Evolutionary conservation across 2,888 invertebrate genomes (phyloP).

Genomic region (Agrilus biguttatus): DNA sequence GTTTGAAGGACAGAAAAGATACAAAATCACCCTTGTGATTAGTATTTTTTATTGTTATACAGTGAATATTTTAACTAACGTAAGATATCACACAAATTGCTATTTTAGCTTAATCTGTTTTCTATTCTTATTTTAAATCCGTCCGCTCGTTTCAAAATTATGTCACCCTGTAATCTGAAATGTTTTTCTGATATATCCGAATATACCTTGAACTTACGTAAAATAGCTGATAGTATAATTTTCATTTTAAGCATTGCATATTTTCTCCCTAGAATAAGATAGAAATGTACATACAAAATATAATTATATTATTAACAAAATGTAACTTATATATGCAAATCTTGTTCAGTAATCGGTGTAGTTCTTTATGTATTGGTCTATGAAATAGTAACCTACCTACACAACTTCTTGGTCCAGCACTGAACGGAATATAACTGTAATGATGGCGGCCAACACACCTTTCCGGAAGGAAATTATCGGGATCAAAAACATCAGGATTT

Average conservation of each 20-base stretch:
- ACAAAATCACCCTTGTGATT: too few relatives aligned
- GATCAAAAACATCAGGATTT: slow-evolving; percentile 64
- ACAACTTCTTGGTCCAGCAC: slow-evolving; percentile 69
- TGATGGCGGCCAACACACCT: slow-evolving; percentile 63
- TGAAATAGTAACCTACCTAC: slow-evolving; percentile 41
- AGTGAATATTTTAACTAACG: too few relatives aligned
- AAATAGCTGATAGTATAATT: slow-evolving; percentile 58
- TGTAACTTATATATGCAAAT: too few relatives aligned
- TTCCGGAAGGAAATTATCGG: slow-evolving; percentile 76
- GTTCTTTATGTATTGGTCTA: slow-evolving; percentile 5
- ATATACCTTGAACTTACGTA: slow-evolving; percentile 55
- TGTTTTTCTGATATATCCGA: slow-evolving; percentile 53
- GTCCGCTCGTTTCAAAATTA: slow-evolving; percentile 62
- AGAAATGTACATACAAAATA: too few relatives aligned
- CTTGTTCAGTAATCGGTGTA: too few relatives aligned
- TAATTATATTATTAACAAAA: not conserved
- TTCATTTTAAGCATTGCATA: slow-evolving; percentile 70
- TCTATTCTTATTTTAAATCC: slow-evolving; percentile 41
- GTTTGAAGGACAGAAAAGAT: too few relatives aligned
- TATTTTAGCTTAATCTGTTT: slow-evolving; percentile 7
- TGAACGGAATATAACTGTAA: slow-evolving; percentile 70
- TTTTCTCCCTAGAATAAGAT: slow-evolving; percentile 46
- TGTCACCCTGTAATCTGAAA: slow-evolving; percentile 59
- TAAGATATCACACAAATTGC: too few relatives aligned
- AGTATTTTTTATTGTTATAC: too few relatives aligned